Conservation (phyloP, 2,797 vertebrate species). For the Orientallactaga sibirica region DNA sequence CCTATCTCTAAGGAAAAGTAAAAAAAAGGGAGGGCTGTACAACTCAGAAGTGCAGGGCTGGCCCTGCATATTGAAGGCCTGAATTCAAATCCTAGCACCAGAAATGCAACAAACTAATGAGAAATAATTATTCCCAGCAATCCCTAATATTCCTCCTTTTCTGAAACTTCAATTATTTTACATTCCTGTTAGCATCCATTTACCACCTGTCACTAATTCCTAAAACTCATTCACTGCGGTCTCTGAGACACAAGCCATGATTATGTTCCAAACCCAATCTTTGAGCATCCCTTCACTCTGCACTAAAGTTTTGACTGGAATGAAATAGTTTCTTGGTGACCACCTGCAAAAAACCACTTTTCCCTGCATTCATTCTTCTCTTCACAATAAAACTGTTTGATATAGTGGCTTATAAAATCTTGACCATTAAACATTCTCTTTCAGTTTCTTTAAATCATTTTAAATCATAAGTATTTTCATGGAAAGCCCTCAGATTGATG, state of each 20-base stretch:
- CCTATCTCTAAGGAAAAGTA: background rate
- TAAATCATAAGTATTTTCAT: background rate
- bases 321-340: background rate
- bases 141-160: too few species aligned
- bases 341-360: background rate
- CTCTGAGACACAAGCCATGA: background rate
- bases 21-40: too few species aligned
- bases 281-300: background rate
- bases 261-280: background rate
- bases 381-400: background rate
- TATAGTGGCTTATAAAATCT: background rate
- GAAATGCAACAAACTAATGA: background rate
- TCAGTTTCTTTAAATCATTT: background rate
- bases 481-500: background rate
- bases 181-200: background rate
- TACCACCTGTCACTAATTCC: background rate
- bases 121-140: background rate
- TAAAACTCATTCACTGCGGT: background rate
- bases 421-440: background rate
- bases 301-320: background rate
- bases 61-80: background rate
- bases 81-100: background rate
- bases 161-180: background rate
- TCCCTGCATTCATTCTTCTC: background rate
- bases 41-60: background rate